Conservation (phyloP, 2,113 vertebrate genomes). For the Thymallus thymallus region DNA sequence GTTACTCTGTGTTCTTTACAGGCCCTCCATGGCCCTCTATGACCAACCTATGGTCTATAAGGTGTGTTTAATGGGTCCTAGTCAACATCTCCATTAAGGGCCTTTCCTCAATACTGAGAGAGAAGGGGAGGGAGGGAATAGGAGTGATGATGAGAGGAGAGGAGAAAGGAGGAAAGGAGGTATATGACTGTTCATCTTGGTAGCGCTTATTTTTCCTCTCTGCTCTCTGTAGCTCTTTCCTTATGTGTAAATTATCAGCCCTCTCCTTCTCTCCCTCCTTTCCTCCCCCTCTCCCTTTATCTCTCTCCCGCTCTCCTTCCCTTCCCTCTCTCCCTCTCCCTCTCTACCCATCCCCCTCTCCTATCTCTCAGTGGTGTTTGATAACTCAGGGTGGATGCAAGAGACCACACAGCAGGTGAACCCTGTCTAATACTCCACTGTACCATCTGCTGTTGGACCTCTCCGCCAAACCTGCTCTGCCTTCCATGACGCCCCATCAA, state of each 20-base stretch:
- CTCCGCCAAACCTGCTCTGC: constrained; percentile 80
- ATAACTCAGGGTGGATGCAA: constrained; percentile 68
- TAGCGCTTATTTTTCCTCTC: not conserved
- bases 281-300: constrained; percentile 21
- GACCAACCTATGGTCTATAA: constrained; percentile 45
- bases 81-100: constrained; percentile 60
- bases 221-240: not conserved
- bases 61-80: constrained; percentile 64
- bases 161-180: constrained; percentile 20
- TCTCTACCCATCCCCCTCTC: constrained; percentile 40
- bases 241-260: constrained; percentile 19
- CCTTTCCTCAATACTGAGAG: constrained; percentile 38
- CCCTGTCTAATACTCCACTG: constrained; percentile 75
- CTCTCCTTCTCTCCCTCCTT: not conserved
- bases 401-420: constrained; percentile 89
- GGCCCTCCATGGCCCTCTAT: constrained; percentile 7
- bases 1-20: constrained; percentile 63
- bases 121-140: not conserved
- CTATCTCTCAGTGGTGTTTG: constrained; percentile 70
- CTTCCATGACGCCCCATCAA: constrained; percentile 84
- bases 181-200: not conserved
- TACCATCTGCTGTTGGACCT: constrained; percentile 87
- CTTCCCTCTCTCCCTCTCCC: constrained; percentile 62
- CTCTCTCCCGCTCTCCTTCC: constrained; percentile 28
- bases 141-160: constrained; percentile 22